Conservation (phyloP, 2,797 vertebrate species). For the Acropternis orthonyx region DNA sequence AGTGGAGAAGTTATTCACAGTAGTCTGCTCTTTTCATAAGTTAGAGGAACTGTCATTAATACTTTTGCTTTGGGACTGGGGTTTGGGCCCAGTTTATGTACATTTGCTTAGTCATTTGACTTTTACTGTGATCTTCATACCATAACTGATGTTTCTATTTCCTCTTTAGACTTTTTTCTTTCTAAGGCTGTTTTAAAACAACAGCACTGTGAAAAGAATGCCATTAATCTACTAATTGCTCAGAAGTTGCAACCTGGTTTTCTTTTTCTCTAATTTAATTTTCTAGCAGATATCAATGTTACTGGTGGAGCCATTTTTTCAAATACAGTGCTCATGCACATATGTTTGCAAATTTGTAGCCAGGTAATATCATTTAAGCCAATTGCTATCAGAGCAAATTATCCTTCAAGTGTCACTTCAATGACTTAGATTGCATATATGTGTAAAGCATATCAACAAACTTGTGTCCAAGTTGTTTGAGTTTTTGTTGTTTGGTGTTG, state of each 20-base stretch:
- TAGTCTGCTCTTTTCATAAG: neutral
- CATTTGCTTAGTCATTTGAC: neutral
- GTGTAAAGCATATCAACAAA: neutral
- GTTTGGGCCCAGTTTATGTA: accelerated
- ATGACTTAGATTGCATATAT: neutral
- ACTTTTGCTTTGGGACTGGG: neutral
- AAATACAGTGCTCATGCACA: accelerated
- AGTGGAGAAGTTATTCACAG: neutral
- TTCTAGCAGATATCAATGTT: neutral
- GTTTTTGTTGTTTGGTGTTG: neutral
- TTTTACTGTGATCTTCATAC: neutral
- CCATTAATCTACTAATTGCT: neutral
- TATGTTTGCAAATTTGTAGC: neutral
- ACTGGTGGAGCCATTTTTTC: neutral
- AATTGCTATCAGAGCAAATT: neutral
- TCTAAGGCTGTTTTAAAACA: neutral
- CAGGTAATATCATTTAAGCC: neutral
- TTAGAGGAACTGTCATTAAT: neutral
- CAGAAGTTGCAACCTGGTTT: neutral
- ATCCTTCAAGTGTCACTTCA: neutral
- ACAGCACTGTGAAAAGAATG: neutral
- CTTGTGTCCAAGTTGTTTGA: neutral
- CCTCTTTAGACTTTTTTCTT: neutral
- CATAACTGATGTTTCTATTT: neutral
- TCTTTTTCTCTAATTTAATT: neutral